These are phyloP conservation scores for Drosophila asahinai DNA, from an alignment of 1,140 invertebrate species.

Conservation along the genomic window DNA sequence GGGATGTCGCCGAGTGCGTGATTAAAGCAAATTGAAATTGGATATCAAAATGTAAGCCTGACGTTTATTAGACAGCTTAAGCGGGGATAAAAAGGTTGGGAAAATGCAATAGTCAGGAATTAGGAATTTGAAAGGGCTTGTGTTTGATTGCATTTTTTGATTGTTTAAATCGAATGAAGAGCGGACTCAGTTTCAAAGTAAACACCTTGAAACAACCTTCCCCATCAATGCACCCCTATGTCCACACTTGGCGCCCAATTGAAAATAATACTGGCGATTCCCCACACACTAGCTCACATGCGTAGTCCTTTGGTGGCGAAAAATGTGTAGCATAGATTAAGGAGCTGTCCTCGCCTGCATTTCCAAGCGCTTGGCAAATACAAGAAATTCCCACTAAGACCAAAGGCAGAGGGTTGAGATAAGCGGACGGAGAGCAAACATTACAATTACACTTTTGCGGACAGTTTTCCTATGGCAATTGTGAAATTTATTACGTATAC, in stretches of 20 bases:
- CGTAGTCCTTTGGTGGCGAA: slow-evolving; percentile 11
- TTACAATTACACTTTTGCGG: slow-evolving; percentile 67
- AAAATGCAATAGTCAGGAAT: slow-evolving; percentile 17
- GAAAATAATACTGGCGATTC: slow-evolving; percentile 34
- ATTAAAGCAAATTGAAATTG: slow-evolving; percentile 53
- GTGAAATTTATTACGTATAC: slow-evolving; percentile 63
- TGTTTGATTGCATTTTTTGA: neutral
- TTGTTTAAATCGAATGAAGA: slow-evolving; percentile 10
- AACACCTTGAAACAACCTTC: slow-evolving; percentile 51
- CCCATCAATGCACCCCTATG: slow-evolving; percentile 5
- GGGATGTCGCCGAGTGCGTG: slow-evolving; percentile 34
- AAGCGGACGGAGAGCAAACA: slow-evolving; percentile 49
- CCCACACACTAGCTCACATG: slow-evolving; percentile 8
- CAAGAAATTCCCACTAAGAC: slow-evolving; percentile 47
- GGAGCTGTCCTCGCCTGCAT: slow-evolving; percentile 45
- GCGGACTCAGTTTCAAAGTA: slow-evolving; percentile 12
- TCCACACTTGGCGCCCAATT: slow-evolving; percentile 22
- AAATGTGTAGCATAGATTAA: slow-evolving; percentile 54
- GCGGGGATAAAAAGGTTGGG: neutral
- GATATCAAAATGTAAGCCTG: slow-evolving; percentile 61
- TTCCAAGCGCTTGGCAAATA: slow-evolving; percentile 62
- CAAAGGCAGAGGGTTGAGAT: slow-evolving; percentile 28
- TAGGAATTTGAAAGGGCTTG: neutral
- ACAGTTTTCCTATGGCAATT: slow-evolving; percentile 57
- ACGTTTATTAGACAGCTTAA: slow-evolving; percentile 69